These are phyloP conservation scores for Gobiocypris rarus DNA, from an alignment of 2,113 vertebrate species.

Conservation along the genomic window DNA sequence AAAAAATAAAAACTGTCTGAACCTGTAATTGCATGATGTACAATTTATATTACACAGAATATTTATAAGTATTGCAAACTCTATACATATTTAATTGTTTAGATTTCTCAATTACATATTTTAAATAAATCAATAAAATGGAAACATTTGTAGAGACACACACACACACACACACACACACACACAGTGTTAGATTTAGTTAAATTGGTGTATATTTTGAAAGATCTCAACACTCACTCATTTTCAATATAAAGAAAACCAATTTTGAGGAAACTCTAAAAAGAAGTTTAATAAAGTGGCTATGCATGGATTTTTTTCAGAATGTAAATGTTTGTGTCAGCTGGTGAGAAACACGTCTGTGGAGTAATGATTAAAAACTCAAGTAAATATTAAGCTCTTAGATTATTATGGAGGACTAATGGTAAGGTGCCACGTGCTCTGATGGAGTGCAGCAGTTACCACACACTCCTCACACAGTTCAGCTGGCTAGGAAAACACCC, in stretches of 20 bases:
- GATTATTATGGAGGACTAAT: neutral
- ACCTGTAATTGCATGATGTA: neutral
- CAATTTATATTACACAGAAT: neutral
- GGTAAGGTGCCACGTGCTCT: neutral
- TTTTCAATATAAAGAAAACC: too few species aligned
- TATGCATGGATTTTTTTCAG: too few species aligned
- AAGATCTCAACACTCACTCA: too few species aligned
- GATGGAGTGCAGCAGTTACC: neutral
- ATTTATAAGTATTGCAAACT: neutral
- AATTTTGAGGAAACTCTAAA: too few species aligned
- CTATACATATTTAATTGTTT: too few species aligned
- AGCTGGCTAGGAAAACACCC: neutral
- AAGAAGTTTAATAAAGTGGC: too few species aligned
- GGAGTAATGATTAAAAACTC: neutral
- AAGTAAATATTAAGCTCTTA: neutral
- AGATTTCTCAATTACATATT: neutral
- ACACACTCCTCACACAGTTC: neutral
- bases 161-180: too few species aligned
- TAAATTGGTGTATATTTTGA: too few species aligned
- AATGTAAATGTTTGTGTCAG: too few species aligned
- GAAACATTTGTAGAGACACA: neutral
- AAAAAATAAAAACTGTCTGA: neutral
- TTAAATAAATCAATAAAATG: neutral
- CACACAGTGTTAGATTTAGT: too few species aligned
- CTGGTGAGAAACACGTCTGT: too few species aligned